phyloP scores from a whole-genome alignment of 30 jellyfish, hydroid and myxozoan species.

The Morbakka virulenta region DNA sequence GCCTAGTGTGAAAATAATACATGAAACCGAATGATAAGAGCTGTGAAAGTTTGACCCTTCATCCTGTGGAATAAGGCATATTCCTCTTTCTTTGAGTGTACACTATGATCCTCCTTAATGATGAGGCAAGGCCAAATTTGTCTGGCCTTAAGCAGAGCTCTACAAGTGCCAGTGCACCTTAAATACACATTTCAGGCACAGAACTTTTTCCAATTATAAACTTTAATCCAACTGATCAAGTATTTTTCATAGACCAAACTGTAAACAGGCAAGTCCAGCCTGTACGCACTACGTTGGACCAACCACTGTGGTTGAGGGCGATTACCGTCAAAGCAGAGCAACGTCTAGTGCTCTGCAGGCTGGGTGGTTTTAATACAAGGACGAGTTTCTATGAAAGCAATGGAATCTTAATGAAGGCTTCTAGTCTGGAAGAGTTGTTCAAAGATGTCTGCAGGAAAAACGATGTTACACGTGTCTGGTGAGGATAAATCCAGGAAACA shows the following conservation, averaged over 20 bases:
- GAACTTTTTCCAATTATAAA: conserved; percentile 51
- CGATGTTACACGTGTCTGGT: conserved; percentile 40
- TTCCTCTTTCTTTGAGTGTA: no score
- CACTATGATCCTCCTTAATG: no score
- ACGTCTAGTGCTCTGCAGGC: conserved; percentile 45
- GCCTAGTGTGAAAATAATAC: no score
- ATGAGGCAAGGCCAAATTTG: no score
- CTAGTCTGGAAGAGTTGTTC: conserved; percentile 52
- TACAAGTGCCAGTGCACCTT: background rate
- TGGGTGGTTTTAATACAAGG: conserved; percentile 68
- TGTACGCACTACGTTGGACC: conserved; percentile 51
- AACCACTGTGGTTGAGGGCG: no score
- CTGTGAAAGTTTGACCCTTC: no score
- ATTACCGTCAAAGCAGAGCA: conserved; percentile 55
- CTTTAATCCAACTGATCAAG: conserved; percentile 53
- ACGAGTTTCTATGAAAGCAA: conserved; percentile 61
- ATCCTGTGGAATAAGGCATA: no score
- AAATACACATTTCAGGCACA: background rate
- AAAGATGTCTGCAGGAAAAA: conserved; percentile 48
- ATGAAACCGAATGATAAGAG: no score
- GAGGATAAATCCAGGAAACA: conserved; percentile 47
- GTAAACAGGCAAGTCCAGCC: background rate
- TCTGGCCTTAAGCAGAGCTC: conserved; percentile 49
- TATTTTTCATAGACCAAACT: conserved; percentile 39
- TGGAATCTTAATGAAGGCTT: conserved; percentile 63